Percentiles rank a stretch among this genome's conserved stretches.
These are phyloP conservation scores for Toxonevra muliebris DNA, from an alignment of 2,888 invertebrate genomes.

Conservation along the genomic window DNA sequence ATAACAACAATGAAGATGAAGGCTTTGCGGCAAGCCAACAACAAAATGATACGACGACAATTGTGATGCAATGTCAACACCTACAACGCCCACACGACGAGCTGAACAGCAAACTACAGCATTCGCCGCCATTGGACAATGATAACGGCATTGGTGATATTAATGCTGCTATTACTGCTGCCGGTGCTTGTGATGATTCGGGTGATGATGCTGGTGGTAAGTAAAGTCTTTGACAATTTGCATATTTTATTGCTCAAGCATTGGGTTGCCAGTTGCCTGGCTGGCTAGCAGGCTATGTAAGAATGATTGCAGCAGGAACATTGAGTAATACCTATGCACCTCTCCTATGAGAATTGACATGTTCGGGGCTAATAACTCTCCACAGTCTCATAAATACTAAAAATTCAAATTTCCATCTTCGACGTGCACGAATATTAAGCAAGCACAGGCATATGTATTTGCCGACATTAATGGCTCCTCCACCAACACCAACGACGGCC, in stretches of 20 bases:
- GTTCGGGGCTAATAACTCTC: slow-evolving; percentile 62
- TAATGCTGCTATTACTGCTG: slow-evolving; percentile 39
- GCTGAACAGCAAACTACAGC: slow-evolving; percentile 32
- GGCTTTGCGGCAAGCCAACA: slow-evolving; percentile 36
- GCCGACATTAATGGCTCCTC: too few species aligned
- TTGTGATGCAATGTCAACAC: slow-evolving; percentile 38
- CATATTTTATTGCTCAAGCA: slow-evolving; percentile 54
- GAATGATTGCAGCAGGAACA: neutral
- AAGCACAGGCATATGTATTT: neutral
- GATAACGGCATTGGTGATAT: slow-evolving; percentile 38
- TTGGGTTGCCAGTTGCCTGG: neutral
- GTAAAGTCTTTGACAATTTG: slow-evolving; percentile 55
- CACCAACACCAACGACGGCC: too few species aligned
- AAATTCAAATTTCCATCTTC: slow-evolving; percentile 47
- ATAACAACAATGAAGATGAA: slow-evolving; percentile 25
- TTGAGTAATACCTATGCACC: slow-evolving; percentile 11
- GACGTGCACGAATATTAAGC: neutral
- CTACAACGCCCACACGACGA: slow-evolving; percentile 24
- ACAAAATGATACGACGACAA: slow-evolving; percentile 46
- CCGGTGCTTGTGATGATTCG: neutral
- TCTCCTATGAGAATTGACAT: slow-evolving; percentile 52
- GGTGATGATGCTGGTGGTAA: slow-evolving; percentile 44
- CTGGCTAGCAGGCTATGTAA: neutral
- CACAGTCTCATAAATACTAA: slow-evolving; percentile 62
- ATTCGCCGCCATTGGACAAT: slow-evolving; percentile 29